Evolutionary conservation across 2,113 vertebrate species (phyloP), one percentile per base, ranked within the genome.

Genomic region (Dipodomys ordii): DNA sequence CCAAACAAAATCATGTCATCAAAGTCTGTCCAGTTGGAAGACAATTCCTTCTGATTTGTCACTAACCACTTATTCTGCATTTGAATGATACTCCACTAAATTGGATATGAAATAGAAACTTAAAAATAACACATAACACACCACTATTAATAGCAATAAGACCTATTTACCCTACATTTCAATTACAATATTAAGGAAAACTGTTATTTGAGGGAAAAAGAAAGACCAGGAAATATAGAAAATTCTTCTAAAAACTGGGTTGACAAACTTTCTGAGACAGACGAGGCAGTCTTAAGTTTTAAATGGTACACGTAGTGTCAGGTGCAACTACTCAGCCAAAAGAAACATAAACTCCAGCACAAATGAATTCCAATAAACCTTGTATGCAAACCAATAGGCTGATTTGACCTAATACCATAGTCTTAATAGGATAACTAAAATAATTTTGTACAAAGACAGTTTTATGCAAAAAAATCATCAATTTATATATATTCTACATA

Each of bases 1-100:
- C 25, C 57, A 93, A 94, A 85, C 76, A 71, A 67, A 88, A 83
- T 15, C 69, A 91, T 30, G 44, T 67, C 35, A 69, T 65, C 32
- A 87, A 88, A 83, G 57, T n/a, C 72, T 64, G 22, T n/a, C 23
- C 20, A 84, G 16, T 2, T 44, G 53, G 32, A 49, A 46, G 64
- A 87, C 32, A 83, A 89, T 85, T 71, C 22, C 27, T 83, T 88
- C 13, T 80, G 27, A 93, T 82, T 86, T 82, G 35, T 90, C 65
- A 92, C 22, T 72, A 27, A 92, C n/a, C 7, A 92, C 4, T 93
- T 93, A 87, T 94, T 74, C 3, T 95, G 30, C 91, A 73, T 77
- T 83, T 46, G 35, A 53, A 83, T 69, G 64, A 53, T 78, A 3
- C 57, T 53, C 28, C 39, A 46, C 35, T 39, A 87, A 77, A 81